Percentiles rank a stretch among this genome's conserved stretches.
These are phyloP conservation scores for Atlantisia rogersi DNA, from an alignment of 2,113 vertebrate species.

Conservation along the genomic window DNA sequence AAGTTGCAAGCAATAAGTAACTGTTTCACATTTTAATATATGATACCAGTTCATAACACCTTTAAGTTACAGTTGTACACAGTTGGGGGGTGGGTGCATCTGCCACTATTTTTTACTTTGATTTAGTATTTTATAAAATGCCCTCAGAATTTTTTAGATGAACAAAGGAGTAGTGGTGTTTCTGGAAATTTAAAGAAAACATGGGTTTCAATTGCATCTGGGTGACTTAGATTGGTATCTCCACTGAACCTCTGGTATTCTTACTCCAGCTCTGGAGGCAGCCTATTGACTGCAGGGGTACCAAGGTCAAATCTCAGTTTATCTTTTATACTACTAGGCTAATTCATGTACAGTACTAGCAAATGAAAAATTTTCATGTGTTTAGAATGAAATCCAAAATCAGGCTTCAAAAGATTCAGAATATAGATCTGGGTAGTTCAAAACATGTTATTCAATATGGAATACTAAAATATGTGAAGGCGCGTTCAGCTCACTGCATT, in stretches of 20 bases:
- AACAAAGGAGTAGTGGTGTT: not conserved
- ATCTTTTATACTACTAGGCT: not conserved
- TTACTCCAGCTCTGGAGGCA: not conserved
- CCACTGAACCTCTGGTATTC: not conserved
- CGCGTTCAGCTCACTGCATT: not conserved
- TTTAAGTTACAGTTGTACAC: not conserved
- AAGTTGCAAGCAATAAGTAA: conserved; percentile 1
- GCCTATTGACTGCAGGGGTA: not conserved
- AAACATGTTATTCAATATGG: not conserved
- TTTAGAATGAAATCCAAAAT: not conserved
- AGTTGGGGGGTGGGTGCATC: not conserved
- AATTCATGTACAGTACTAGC: not conserved
- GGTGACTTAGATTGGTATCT: not conserved
- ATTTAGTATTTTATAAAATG: not conserved
- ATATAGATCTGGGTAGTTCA: not conserved
- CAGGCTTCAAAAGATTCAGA: not conserved
- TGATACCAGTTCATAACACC: not conserved
- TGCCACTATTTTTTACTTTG: not conserved
- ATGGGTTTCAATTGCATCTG: not conserved
- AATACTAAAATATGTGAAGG: not conserved
- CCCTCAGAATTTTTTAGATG: not conserved
- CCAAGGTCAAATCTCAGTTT: not conserved
- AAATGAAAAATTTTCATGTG: not conserved
- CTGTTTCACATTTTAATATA: conserved; percentile 3
- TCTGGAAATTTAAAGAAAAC: not conserved